Base-by-base conservation (phyloP, 2,797 vertebrate genomes). In the Lepus townsendii region DNA sequence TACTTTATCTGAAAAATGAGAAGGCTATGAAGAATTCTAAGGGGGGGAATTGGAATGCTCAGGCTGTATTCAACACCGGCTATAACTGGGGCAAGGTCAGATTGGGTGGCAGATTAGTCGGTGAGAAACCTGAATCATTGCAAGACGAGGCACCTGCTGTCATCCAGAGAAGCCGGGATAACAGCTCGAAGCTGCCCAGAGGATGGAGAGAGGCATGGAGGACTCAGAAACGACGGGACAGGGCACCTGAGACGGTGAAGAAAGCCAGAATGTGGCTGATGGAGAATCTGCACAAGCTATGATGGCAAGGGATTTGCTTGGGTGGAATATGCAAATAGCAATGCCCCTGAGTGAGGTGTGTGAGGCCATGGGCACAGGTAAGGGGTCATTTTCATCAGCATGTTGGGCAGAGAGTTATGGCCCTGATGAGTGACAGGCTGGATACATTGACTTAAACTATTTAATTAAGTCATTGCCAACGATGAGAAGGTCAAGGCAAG, bases 21-120 rank as follows among this genome's bases (percentile, higher is more conserved):
- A 96, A 84, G 35, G 71, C 87, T 57, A 5, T 17, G 35, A 78
- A 89, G 73, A 78, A 75, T 85, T 86, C 77, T 30, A 83, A 95
- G 32, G 22, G 27, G 38, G 50, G 65, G 87, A 83, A 76, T 66
- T 63, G 68, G 32, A 88, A 71, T 30, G 65, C 76, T 57, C 20
- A 83, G n/a, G 24, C 62, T 82, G 9, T 24, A 52, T 75, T 68
- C 27, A 20, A 94, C 89, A 77, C 5, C 42, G 27, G 32, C 38
- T 82, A 63, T 54, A 83, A n/a, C 54, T 92, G 30, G 17, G 24
- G 17, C 24, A 24, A 84, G 54, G 52, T 27, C n/a, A 76, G 52
- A 50, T 35, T 88, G 24, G 47, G 8, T 76, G 27, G 30, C 5
- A 42, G 60, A 16, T 77, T 66, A 24, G 52, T 66, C 73, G 82